Percentiles rank a stretch among this genome's conserved stretches.
Conservation (phyloP, 2,797 vertebrate genomes). For the Eulemur coronatus region DNA sequence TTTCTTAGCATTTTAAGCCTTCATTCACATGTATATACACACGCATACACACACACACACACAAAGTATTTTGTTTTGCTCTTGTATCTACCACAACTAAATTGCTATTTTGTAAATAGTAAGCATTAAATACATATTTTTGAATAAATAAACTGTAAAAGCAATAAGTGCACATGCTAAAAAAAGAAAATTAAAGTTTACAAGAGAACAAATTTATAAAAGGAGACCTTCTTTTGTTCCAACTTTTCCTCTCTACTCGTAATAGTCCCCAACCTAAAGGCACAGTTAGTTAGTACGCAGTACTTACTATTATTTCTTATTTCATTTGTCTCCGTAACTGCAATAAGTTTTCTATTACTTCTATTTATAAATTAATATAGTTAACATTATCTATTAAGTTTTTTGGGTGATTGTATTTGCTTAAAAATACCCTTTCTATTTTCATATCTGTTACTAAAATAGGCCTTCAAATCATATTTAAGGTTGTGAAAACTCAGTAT, state of each 20-base stretch:
- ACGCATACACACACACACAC: not conserved
- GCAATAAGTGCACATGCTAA: not conserved
- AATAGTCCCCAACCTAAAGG: not conserved
- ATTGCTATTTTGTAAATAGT: not conserved
- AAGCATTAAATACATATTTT: not conserved
- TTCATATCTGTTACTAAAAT: not conserved
- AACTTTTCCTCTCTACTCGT: not conserved
- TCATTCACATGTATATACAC: no score
- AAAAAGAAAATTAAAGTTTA: not conserved
- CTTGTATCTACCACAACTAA: not conserved
- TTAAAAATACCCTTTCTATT: not conserved
- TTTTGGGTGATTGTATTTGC: not conserved
- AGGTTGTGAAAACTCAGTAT: not conserved
- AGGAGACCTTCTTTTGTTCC: not conserved
- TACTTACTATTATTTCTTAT: constrained; percentile 4
- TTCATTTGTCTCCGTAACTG: constrained; percentile 2
- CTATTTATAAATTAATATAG: constrained; percentile 33
- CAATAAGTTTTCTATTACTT: constrained; percentile 2
- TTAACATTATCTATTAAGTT: not conserved
- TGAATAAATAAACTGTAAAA: not conserved
- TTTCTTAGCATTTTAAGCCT: not conserved
- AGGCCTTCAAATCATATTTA: not conserved
- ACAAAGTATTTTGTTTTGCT: not conserved
- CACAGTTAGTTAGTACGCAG: no score
- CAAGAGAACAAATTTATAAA: not conserved